These are phyloP conservation scores for Periophthalmodon schlosseri DNA, from an alignment of 2,113 vertebrate genomes.

Conservation along the genomic window DNA sequence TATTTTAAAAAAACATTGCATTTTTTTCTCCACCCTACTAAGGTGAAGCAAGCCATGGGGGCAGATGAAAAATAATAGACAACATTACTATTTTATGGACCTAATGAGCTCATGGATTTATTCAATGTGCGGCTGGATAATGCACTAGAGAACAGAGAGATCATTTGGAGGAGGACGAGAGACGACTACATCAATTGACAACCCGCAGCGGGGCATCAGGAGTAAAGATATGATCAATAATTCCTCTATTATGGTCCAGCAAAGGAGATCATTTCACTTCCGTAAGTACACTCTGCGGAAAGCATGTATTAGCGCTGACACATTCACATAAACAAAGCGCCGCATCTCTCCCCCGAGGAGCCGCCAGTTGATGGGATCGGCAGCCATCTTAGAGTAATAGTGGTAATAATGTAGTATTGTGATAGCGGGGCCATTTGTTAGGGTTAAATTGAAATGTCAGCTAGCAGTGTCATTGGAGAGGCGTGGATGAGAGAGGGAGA, in stretches of 20 bases:
- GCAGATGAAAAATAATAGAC: conserved; percentile 38
- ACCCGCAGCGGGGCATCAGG: conserved; percentile 71
- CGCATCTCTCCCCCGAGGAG: conserved; percentile 69
- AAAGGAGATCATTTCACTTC: conserved; percentile 40
- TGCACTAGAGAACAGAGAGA: conserved; percentile 63
- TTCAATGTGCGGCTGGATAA: conserved; percentile 60
- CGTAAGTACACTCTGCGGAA: conserved; percentile 50
- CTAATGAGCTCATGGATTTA: conserved; percentile 71
- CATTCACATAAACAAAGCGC: conserved; percentile 70
- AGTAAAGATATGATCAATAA: conserved; percentile 79
- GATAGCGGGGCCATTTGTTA: conserved; percentile 93
- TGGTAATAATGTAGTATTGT: conserved; percentile 34
- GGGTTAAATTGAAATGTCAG: conserved; percentile 98
- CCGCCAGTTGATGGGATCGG: conserved; percentile 64
- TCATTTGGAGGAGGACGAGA: conserved; percentile 55
- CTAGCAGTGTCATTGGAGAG: conserved; percentile 84
- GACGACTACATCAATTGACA: conserved; percentile 67
- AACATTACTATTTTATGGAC: conserved; percentile 72
- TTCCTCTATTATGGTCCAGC: conserved; percentile 45
- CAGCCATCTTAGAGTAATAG: conserved; percentile 42
- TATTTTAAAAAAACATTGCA: too few relatives aligned
- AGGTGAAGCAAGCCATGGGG: conserved; percentile 29
- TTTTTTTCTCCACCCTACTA: background rate
- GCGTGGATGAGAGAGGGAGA: conserved; percentile 82
- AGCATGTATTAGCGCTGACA: conserved; percentile 44